These are phyloP conservation scores for Etheostoma spectabile DNA, from an alignment of 2,113 vertebrate species.

Conservation along the genomic window DNA sequence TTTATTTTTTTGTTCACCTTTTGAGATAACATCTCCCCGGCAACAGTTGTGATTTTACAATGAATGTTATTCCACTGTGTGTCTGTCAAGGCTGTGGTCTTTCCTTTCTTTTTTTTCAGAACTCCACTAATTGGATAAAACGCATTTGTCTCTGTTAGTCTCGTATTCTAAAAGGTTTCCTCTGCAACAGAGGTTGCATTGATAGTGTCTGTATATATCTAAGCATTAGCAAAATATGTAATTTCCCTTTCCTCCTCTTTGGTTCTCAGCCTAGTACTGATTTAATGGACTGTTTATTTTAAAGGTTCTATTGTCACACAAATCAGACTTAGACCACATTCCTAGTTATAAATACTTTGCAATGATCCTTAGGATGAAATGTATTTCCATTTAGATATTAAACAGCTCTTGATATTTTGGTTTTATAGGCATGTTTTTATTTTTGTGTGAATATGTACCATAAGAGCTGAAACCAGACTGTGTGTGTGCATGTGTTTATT, in stretches of 20 bases:
- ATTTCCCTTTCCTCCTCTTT: constrained; percentile 22
- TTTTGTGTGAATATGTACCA: constrained; percentile 46
- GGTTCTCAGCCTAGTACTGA: neutral
- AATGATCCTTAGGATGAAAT: constrained; percentile 12
- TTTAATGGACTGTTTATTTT: constrained; percentile 11
- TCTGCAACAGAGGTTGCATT: neutral
- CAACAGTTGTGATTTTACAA: constrained; percentile 65
- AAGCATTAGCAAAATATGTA: neutral
- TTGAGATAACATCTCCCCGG: constrained; percentile 69
- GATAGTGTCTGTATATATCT: neutral
- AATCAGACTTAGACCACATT: neutral
- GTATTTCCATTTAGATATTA: constrained; percentile 52
- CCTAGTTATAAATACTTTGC: constrained; percentile 2
- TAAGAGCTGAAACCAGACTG: constrained; percentile 38
- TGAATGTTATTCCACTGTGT: constrained; percentile 44
- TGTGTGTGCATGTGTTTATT: neutral
- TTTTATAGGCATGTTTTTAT: constrained; percentile 60
- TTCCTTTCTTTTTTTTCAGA: neutral
- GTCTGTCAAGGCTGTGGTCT: constrained; percentile 43
- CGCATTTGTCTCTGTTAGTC: constrained; percentile 9
- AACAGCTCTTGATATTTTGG: constrained; percentile 54
- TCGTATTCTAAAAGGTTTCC: neutral
- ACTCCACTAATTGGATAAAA: constrained; percentile 31
- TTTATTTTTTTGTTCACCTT: constrained; percentile 31
- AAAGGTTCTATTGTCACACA: neutral